phyloP scores from a whole-genome alignment of 1,140 invertebrate genomes.

The Orchestia grillus region DNA sequence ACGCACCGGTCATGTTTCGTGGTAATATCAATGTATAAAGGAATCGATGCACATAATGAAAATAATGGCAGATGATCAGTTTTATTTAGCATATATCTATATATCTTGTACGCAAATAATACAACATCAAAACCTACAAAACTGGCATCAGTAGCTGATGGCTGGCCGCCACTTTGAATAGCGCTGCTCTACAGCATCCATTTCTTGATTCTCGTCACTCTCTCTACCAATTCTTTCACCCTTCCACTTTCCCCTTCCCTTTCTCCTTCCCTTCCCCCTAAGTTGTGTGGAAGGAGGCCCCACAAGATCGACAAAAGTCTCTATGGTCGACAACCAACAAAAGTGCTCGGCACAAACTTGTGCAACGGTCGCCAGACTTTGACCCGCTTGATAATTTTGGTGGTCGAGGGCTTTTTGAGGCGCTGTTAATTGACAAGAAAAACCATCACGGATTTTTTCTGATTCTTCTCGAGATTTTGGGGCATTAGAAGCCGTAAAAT shows the following conservation, averaged over 20 bases:
- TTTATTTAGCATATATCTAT: too few species aligned
- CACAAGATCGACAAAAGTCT: not conserved
- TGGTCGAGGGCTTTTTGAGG: not conserved
- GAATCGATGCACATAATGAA: too few species aligned
- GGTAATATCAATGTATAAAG: too few species aligned
- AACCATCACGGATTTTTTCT: not conserved
- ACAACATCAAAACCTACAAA: too few species aligned
- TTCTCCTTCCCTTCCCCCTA: not conserved
- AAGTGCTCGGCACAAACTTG: not conserved
- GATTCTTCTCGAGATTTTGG: not conserved
- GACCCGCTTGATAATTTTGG: not conserved
- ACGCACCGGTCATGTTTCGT: too few species aligned
- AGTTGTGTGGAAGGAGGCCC: not conserved
- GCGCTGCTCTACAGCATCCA: too few species aligned
- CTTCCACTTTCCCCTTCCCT: too few species aligned
- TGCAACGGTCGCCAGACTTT: not conserved
- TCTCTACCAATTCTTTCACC: not conserved
- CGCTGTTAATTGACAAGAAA: not conserved
- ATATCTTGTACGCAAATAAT: too few species aligned
- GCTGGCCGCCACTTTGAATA: too few species aligned
- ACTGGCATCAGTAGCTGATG: too few species aligned
- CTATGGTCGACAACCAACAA: not conserved
- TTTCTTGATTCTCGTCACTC: not conserved
- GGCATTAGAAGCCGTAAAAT: not conserved
- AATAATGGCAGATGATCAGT: too few species aligned